A percentile compares a stretch with the other conserved stretches of the same genome.
Evolutionary conservation across 2,888 invertebrate genomes (phyloP).

Genomic region (Heliconius cydno): DNA sequence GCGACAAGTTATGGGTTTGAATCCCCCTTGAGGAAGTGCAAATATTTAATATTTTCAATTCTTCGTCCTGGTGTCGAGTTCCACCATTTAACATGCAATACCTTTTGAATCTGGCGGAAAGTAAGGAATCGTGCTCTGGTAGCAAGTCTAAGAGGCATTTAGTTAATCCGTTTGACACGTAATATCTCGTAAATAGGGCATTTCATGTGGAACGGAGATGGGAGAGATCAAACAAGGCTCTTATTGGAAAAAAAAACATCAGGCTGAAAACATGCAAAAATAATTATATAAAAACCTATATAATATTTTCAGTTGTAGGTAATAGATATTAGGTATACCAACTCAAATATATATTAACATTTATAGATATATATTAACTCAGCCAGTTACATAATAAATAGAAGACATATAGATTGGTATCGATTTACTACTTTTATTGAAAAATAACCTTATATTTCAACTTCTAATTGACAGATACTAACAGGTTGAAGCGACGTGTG

Average conservation of each 20-base stretch:
- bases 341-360: too few relatives aligned
- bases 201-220: neutral
- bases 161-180: neutral
- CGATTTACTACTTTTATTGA: slow-evolving; percentile 5
- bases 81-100: too few relatives aligned
- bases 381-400: neutral
- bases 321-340: too few relatives aligned
- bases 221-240: too few relatives aligned
- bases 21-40: too few relatives aligned
- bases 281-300: neutral
- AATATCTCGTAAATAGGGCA: neutral
- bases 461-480: slow-evolving; percentile 22
- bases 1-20: too few relatives aligned
- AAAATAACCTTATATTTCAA: slow-evolving; percentile 12
- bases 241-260: neutral
- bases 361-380: neutral
- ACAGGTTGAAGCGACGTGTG: slow-evolving; percentile 9
- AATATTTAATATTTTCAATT: too few relatives aligned
- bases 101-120: too few relatives aligned
- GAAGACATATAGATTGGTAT: neutral
- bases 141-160: neutral
- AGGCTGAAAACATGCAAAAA: neutral
- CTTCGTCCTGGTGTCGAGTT: too few relatives aligned
- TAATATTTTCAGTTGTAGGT: too few relatives aligned
- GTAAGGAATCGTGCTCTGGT: neutral